Evolutionary conservation across 1,140 invertebrate species (phyloP).

Genomic region (Caenorhabditis remanei): DNA sequence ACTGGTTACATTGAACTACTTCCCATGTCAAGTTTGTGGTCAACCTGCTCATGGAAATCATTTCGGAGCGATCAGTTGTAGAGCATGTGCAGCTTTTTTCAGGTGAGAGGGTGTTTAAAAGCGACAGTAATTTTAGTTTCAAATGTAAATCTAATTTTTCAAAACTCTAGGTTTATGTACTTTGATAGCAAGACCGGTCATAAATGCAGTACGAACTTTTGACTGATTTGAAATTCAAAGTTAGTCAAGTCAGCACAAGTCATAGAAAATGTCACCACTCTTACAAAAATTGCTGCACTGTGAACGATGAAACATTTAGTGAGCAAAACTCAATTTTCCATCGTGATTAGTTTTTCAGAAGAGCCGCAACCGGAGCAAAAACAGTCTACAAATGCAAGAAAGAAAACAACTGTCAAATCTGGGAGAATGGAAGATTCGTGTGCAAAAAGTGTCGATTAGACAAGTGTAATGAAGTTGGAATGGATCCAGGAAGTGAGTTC

Average conservation of each 20-base stretch:
- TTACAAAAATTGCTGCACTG: no score
- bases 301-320: not conserved
- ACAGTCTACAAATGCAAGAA: constrained; percentile 38
- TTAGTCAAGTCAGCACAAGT: not conserved
- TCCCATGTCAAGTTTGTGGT: constrained; percentile 51
- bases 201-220: no score
- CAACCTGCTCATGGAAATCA: constrained; percentile 61
- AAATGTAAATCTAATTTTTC: no score
- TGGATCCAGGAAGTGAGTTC: constrained; percentile 45
- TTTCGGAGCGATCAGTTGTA: constrained; percentile 55
- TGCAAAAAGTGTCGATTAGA: constrained; percentile 53
- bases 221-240: no score
- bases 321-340: not conserved
- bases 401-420: not conserved
- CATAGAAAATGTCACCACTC: not conserved
- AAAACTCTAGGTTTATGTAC: not conserved
- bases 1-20: not conserved
- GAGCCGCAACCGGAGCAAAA: not conserved
- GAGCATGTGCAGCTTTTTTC: constrained; percentile 59
- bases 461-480: constrained; percentile 22
- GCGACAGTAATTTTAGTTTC: no score
- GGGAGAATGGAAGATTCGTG: not conserved
- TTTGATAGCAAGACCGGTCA: no score
- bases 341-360: not conserved
- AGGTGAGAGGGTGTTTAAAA: not conserved